Conservation (phyloP, 2,113 vertebrate species). For the Brachypteracias leptosomus region DNA sequence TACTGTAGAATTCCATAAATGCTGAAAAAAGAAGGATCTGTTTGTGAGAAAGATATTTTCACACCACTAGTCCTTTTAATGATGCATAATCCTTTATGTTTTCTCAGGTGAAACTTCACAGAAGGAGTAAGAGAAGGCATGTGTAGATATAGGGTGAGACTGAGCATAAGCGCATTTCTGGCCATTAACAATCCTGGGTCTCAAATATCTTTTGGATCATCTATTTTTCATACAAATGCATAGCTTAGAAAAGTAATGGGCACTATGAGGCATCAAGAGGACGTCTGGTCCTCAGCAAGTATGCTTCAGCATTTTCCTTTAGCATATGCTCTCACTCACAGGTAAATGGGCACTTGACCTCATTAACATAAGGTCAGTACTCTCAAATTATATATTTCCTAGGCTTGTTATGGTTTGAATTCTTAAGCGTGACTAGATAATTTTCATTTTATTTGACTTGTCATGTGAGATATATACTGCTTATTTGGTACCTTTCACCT, state of each 20-base stretch:
- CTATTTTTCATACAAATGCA: background rate
- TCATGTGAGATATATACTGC: background rate
- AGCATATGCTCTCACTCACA: background rate
- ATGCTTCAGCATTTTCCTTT: background rate
- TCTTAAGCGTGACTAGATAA: background rate
- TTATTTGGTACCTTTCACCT: background rate
- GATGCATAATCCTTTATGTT: background rate
- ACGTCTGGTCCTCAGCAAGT: background rate
- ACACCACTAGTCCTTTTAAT: background rate
- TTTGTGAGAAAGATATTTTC: background rate
- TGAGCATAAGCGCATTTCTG: background rate
- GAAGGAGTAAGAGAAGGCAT: background rate
- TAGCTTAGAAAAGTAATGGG: background rate
- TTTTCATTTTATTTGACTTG: background rate
- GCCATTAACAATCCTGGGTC: background rate
- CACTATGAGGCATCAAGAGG: background rate
- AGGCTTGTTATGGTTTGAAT: background rate
- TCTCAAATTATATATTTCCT: background rate
- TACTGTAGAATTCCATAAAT: background rate
- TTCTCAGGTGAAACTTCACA: background rate
- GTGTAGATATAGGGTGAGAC: background rate
- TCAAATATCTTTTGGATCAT: background rate
- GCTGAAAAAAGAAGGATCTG: background rate
- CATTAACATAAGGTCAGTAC: background rate
- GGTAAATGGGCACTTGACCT: background rate